Conservation (phyloP, 2,888 invertebrate species). For the Erebia ligea region DNA sequence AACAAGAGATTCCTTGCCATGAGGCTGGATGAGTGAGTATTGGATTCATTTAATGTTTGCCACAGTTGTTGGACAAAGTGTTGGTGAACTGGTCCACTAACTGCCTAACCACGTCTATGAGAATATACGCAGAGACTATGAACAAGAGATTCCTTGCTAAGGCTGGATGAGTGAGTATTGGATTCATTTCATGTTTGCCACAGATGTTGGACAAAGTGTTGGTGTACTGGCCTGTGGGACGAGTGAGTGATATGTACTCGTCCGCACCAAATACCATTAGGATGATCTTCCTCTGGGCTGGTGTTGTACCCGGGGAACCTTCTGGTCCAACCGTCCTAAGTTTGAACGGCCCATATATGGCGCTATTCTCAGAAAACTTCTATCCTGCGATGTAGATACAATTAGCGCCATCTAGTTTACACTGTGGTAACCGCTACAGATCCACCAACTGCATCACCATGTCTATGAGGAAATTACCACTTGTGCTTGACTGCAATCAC, state of each 20-base stretch:
- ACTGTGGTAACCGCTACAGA: no score
- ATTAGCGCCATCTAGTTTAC: no score
- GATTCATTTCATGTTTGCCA: not conserved
- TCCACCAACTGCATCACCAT: slow-evolving; percentile 73
- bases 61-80: slow-evolving; percentile 76
- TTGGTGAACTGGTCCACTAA: slow-evolving; percentile 83
- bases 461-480: slow-evolving; percentile 69
- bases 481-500: no score
- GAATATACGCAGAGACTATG: slow-evolving; percentile 85
- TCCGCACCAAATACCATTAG: no score
- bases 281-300: no score
- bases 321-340: no score
- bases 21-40: slow-evolving; percentile 53
- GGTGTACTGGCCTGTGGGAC: no score
- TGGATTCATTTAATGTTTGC: not conserved
- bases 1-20: slow-evolving; percentile 50
- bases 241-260: no score
- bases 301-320: no score
- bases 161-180: slow-evolving; percentile 53
- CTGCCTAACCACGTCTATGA: slow-evolving; percentile 72
- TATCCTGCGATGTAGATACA: no score
- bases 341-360: no score
- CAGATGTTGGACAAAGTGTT: slow-evolving; percentile 78
- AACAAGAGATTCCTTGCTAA: slow-evolving; percentile 50
- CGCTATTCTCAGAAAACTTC: no score